phyloP scores from a whole-genome alignment of 2,888 invertebrate genomes.

The Trichopria drosophilae region DNA sequence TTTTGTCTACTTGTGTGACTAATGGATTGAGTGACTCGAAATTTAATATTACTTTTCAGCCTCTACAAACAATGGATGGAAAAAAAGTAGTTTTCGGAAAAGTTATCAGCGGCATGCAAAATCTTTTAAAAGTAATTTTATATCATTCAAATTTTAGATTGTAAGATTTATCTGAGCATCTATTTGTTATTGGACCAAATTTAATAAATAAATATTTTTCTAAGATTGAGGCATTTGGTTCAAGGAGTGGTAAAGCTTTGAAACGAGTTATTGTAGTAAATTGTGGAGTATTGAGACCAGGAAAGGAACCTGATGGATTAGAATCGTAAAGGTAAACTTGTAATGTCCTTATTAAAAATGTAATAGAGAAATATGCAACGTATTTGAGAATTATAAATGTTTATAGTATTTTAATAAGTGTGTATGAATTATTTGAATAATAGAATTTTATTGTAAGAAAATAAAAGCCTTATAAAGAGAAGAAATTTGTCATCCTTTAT shows the following conservation, averaged over 20 bases:
- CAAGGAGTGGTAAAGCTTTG: constrained; percentile 46
- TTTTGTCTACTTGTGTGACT: constrained; percentile 61
- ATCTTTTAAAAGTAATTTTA: constrained; percentile 48
- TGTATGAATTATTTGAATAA: too few relatives aligned
- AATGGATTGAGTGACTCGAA: constrained; percentile 60
- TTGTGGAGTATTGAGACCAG: constrained; percentile 49
- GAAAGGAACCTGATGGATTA: too few relatives aligned
- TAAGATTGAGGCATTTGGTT: constrained; percentile 48
- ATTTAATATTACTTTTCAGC: constrained; percentile 65
- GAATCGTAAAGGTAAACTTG: too few relatives aligned
- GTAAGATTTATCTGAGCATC: neutral
- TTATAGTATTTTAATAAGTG: too few relatives aligned
- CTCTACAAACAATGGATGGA: constrained; percentile 61
- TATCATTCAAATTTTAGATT: constrained; percentile 2
- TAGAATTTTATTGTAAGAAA: too few relatives aligned
- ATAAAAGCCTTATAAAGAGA: too few relatives aligned
- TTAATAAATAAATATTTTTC: constrained; percentile 14
- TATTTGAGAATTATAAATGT: too few relatives aligned
- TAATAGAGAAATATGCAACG: too few relatives aligned
- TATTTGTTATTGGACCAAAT: neutral
- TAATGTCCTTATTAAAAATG: too few relatives aligned
- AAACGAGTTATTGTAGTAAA: constrained; percentile 45
- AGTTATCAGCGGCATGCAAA: constrained; percentile 53
- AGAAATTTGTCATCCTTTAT: too few relatives aligned
- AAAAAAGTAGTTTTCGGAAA: constrained; percentile 64